These are phyloP conservation scores for Grammomys surdaster DNA, from an alignment of 2,113 vertebrate species.

Conservation along the genomic window DNA sequence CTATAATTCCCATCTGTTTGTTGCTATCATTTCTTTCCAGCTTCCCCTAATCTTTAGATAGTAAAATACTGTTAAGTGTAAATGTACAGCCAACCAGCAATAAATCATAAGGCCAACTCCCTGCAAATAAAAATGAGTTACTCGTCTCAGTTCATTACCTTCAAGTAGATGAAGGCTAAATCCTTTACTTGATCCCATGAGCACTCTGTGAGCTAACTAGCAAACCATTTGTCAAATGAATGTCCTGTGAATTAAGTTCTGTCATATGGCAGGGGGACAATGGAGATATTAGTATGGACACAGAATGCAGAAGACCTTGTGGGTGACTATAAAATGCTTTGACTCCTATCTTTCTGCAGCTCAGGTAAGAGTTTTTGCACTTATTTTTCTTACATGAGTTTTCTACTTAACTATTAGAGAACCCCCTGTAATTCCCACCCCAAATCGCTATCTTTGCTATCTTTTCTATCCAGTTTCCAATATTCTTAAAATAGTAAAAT, in stretches of 20 bases:
- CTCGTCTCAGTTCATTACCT: conserved; percentile 48
- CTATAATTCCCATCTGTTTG: not conserved
- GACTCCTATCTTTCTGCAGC: not conserved
- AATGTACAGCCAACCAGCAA: conserved; percentile 30
- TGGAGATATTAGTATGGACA: conserved; percentile 1
- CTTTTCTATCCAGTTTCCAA: not conserved
- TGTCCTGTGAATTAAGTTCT: not conserved
- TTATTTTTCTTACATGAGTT: not conserved
- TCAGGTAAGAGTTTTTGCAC: not conserved
- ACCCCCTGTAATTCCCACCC: not conserved
- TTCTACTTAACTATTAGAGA: not conserved
- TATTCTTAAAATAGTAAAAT: not conserved
- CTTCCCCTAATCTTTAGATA: not conserved
- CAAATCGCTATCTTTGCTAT: not conserved
- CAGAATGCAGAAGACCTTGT: not conserved
- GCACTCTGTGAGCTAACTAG: not conserved
- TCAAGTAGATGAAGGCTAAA: conserved; percentile 34
- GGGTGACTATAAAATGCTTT: not conserved
- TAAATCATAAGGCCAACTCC: not conserved
- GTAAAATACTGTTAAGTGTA: not conserved
- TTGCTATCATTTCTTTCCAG: not conserved
- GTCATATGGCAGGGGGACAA: not conserved
- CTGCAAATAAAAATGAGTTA: conserved; percentile 45
- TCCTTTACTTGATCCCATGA: not conserved
- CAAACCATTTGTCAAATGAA: conserved; percentile 49